Evolutionary conservation across 2,113 vertebrate genomes (phyloP), one percentile per base, ranked within the genome.

Genomic region (Scopus umbretta): DNA sequence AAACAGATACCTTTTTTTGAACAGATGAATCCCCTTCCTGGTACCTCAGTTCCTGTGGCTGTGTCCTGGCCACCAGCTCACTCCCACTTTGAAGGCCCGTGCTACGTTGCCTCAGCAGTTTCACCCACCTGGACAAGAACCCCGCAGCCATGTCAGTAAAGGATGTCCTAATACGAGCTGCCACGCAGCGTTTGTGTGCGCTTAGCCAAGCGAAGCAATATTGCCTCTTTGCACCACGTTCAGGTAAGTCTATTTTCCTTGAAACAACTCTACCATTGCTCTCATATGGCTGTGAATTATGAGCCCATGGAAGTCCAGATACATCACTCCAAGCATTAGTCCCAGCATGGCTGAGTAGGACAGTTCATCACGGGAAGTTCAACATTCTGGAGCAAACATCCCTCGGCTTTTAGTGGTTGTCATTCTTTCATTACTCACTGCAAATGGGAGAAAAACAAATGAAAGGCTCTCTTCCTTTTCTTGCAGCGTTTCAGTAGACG

Each of bases 391-490:
- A 86, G 80, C 80, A 86, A 94, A 65, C 61, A 71, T 78, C 56
- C 49, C 68, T 91, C 4, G 34, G 84, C 75, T 92, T 91, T 90
- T 86, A 88, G 88, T 7, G 50, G n/a, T 4, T 83, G 79, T 45
- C 76, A 30, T 62, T 62, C 88, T 50, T 86, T 65, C 94, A 93
- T 95, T 91, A n/a, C 78, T 93, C 85, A 88, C 68, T 26, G 71
- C 82, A 95, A 95, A 92, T 42, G 86, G 86, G 82, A 38, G 20
- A 43, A 67, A 50, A 81, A 53, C n/a, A 65, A 88, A 71, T n/a
- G 78, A 86, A 78, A 61, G 61, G 38, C 56, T 78, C 56, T 53
- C 26, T 32, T 47, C 50, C 42, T 76, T 36, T 14, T 22, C 70
- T 71, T 20, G n/a, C 40, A 4, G 47, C 2, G 9, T 67, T 61